A percentile compares a stretch with the other conserved stretches of the same genome.
phyloP scores from a whole-genome alignment of 2,797 vertebrate species.

The Notolabrus celidotus region DNA sequence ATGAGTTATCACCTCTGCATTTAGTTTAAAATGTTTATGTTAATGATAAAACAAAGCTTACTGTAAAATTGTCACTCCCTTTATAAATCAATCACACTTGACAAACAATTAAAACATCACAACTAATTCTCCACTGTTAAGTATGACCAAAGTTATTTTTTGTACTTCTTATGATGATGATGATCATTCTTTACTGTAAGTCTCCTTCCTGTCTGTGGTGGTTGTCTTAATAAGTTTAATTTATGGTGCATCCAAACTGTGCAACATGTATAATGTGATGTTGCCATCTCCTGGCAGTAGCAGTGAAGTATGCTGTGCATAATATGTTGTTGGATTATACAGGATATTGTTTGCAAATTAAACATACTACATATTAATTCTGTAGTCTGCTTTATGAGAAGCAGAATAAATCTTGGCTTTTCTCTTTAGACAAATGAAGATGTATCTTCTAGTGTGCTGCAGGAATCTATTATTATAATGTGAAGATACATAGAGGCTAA shows the following conservation, averaged over 20 bases:
- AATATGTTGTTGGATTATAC: not conserved
- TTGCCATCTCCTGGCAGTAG: slow-evolving; percentile 59
- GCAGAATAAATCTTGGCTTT: not conserved
- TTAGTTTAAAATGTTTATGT: not conserved
- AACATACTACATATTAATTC: not conserved
- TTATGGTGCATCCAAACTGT: not conserved
- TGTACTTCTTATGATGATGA: not conserved
- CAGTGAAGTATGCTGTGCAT: slow-evolving; percentile 15
- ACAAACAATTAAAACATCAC: too few species aligned
- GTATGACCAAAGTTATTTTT: not conserved
- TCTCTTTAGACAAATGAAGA: not conserved
- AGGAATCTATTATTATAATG: slow-evolving; percentile 31
- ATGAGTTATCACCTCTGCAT: not conserved
- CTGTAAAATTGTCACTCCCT: too few species aligned
- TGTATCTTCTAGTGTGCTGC: slow-evolving; percentile 1
- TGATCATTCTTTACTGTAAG: not conserved
- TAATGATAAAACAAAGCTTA: not conserved
- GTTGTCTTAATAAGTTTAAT: not conserved
- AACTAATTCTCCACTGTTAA: too few species aligned
- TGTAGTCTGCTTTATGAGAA: not conserved
- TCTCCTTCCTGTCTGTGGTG: not conserved
- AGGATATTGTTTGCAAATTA: too few species aligned
- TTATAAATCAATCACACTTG: not conserved
- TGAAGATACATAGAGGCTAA: slow-evolving; percentile 50
- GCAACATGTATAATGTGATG: slow-evolving; percentile 22